Percentiles rank a stretch among this genome's conserved stretches.
Evolutionary conservation across 2,797 vertebrate species (phyloP).

Genomic region (Mus caroli): DNA sequence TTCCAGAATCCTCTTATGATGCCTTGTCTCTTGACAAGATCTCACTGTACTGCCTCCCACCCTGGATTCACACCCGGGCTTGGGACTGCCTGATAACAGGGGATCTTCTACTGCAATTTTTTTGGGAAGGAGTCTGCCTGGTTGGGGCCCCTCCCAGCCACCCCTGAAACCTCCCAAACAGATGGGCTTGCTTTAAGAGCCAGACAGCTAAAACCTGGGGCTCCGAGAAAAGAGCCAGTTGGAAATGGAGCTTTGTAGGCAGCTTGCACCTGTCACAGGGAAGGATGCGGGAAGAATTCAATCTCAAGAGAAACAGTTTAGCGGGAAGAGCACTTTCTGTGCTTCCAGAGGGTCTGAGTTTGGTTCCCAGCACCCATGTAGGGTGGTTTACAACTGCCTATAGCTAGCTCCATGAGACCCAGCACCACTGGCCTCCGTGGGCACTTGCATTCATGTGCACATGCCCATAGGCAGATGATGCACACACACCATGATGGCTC

Average conservation of each 20-base stretch:
- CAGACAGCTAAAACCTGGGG: constrained; percentile 57
- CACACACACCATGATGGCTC: neutral
- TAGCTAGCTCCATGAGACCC: neutral
- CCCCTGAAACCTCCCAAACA: constrained; percentile 65
- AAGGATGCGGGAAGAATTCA: neutral
- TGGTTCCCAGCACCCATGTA: neutral
- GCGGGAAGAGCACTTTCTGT: neutral
- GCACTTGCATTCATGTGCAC: too few species aligned
- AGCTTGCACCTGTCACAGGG: constrained; percentile 60
- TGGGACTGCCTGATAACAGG: neutral
- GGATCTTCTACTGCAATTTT: constrained; percentile 21
- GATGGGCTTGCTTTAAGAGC: constrained; percentile 69
- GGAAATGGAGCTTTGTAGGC: constrained; percentile 56
- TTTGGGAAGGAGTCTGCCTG: constrained; percentile 37
- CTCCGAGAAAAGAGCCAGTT: constrained; percentile 44
- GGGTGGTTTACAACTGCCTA: neutral
- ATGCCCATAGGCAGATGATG: neutral
- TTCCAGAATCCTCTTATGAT: constrained; percentile 12
- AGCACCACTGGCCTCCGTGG: too few species aligned
- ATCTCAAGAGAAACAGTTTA: neutral
- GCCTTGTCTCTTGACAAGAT: neutral
- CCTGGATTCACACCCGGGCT: neutral
- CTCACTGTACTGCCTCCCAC: neutral
- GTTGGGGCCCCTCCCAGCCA: constrained; percentile 28
- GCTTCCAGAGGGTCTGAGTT: neutral